phyloP scores from a whole-genome alignment of 2,888 invertebrate species.

The Physocephala rufipes region DNA sequence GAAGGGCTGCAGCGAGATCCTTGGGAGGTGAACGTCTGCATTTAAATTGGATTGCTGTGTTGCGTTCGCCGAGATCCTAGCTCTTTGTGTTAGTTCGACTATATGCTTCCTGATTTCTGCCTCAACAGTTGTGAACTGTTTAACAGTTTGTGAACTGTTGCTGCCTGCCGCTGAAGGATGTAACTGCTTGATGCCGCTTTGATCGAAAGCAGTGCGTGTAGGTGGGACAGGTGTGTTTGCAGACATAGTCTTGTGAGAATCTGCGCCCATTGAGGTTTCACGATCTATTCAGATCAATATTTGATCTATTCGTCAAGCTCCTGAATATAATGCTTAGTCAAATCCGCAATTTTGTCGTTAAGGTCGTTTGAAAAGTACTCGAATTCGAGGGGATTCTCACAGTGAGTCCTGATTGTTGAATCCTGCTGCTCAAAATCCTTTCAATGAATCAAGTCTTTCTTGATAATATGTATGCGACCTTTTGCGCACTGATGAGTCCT shows the following conservation, averaged over 20 bases:
- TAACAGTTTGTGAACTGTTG: not conserved
- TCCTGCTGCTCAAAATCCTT: not conserved
- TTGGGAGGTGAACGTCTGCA: slow-evolving; percentile 2
- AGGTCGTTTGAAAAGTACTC: not conserved
- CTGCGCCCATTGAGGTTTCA: not conserved
- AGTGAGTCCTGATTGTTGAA: not conserved
- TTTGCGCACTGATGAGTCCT: not conserved
- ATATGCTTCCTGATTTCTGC: not conserved
- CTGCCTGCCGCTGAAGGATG: not conserved
- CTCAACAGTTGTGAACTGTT: not conserved
- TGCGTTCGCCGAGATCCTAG: not conserved
- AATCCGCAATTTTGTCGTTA: not conserved
- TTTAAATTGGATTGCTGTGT: not conserved
- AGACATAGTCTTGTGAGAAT: not conserved
- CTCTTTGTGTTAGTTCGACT: too few species aligned
- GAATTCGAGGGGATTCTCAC: not conserved
- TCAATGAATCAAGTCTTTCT: not conserved
- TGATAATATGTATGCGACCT: not conserved
- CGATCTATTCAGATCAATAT: not conserved
- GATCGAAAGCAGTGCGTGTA: not conserved
- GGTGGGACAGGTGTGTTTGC: not conserved
- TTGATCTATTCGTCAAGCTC: not conserved
- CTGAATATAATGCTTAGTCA: not conserved
- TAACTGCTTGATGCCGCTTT: not conserved
- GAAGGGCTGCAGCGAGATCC: not conserved